Percentiles rank a stretch among this genome's conserved stretches.
phyloP scores from a whole-genome alignment of 1,140 invertebrate species.

The Zaprionus kolodkinae region DNA sequence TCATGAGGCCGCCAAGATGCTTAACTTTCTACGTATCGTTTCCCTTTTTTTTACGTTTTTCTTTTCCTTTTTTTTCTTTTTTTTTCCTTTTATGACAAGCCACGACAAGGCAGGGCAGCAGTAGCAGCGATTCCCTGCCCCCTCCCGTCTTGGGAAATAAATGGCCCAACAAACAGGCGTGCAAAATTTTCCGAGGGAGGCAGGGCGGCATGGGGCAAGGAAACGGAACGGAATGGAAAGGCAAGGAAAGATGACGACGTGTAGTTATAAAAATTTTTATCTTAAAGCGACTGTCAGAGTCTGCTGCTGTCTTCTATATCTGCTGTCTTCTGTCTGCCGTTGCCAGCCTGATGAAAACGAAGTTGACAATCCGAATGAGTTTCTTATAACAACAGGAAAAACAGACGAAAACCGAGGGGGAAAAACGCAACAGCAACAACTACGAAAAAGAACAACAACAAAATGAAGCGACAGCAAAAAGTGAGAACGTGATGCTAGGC shows the following conservation, averaged over 20 bases:
- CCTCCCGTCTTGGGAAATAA: slow-evolving; percentile 49
- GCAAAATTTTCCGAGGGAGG: slow-evolving; percentile 50
- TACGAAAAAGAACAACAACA: slow-evolving; percentile 41
- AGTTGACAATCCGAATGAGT: slow-evolving; percentile 81
- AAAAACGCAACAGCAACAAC: slow-evolving; percentile 31
- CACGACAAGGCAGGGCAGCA: slow-evolving; percentile 34
- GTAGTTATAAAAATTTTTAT: slow-evolving; percentile 79
- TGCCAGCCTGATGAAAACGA: slow-evolving; percentile 76
- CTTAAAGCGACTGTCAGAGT: slow-evolving; percentile 74
- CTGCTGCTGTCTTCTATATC: slow-evolving; percentile 2
- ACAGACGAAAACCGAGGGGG: slow-evolving; percentile 43
- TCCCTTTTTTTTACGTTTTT: slow-evolving; percentile 17
- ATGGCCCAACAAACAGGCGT: slow-evolving; percentile 66
- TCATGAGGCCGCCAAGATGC: slow-evolving; percentile 77
- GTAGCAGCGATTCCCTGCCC: neutral
- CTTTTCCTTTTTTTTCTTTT: slow-evolving; percentile 34
- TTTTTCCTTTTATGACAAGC: slow-evolving; percentile 36
- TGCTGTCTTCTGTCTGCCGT: slow-evolving; percentile 35
- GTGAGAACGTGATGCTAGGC: slow-evolving; percentile 43
- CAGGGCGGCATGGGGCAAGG: neutral
- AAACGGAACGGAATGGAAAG: neutral
- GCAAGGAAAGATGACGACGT: slow-evolving; percentile 57
- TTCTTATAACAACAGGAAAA: slow-evolving; percentile 74
- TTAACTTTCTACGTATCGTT: slow-evolving; percentile 63
- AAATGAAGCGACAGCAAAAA: slow-evolving; percentile 59